Evolutionary conservation across 2,113 vertebrate genomes (phyloP).

Genomic region (Montifringilla adamsi): DNA sequence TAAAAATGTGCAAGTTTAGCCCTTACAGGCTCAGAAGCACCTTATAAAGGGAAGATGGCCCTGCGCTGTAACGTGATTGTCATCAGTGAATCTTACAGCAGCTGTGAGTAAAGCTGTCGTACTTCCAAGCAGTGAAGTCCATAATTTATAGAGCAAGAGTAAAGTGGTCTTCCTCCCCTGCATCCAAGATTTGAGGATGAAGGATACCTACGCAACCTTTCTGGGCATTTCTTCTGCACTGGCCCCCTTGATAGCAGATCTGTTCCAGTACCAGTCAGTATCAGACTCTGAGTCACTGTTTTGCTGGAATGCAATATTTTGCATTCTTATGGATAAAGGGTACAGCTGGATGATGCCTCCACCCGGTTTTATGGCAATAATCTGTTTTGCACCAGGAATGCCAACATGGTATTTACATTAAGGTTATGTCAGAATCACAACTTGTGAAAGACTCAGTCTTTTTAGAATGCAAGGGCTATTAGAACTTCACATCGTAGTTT

Average conservation of each 20-base stretch:
- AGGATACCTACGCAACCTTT: accelerated
- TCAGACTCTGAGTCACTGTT: accelerated
- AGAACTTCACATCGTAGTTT: neutral
- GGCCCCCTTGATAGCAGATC: neutral
- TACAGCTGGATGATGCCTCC: accelerated
- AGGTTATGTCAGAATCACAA: neutral
- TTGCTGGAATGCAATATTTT: neutral
- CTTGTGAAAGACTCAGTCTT: neutral
- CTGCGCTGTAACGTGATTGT: neutral
- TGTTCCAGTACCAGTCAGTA: accelerated
- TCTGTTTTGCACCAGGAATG: neutral
- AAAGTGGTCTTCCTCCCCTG: too few species aligned
- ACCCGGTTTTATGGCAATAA: neutral
- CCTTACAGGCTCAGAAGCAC: neutral
- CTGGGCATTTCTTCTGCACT: accelerated
- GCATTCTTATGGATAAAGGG: too few species aligned
- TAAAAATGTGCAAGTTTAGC: neutral
- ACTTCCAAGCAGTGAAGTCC: neutral
- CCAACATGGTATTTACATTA: neutral
- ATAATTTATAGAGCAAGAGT: accelerated
- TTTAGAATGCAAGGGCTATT: neutral
- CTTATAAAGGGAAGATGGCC: neutral
- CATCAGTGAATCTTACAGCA: neutral
- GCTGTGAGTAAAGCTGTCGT: neutral
- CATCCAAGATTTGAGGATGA: neutral